Evolutionary conservation across 2,888 invertebrate genomes (phyloP).

Genomic region (Cataglyphis altisquamis): DNA sequence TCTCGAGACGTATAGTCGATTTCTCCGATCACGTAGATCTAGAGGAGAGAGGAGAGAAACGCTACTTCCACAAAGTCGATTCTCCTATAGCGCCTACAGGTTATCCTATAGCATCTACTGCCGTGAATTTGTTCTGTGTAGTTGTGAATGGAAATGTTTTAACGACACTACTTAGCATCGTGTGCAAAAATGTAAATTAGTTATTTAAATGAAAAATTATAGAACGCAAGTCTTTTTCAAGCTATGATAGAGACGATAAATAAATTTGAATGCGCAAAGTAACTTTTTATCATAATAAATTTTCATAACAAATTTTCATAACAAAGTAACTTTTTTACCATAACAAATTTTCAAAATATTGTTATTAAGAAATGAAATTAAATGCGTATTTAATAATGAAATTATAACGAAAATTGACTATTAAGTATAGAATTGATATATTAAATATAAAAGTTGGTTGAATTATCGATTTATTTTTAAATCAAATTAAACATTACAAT

Average conservation of each 20-base stretch:
- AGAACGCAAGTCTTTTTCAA: neutral
- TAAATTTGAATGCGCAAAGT: slow-evolving; percentile 24
- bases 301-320: neutral
- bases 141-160: slow-evolving; percentile 53
- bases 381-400: neutral
- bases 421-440: no score
- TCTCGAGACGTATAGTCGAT: slow-evolving; percentile 69
- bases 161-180: neutral
- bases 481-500: neutral
- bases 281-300: neutral
- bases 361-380: neutral
- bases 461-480: slow-evolving; percentile 15
- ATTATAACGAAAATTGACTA: neutral
- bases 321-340: slow-evolving; percentile 6
- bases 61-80: slow-evolving; percentile 57
- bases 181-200: slow-evolving; percentile 25
- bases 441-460: neutral
- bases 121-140: slow-evolving; percentile 33
- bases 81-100: slow-evolving; percentile 43
- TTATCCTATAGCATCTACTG: neutral
- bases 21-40: slow-evolving; percentile 74
- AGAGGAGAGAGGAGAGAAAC: slow-evolving; percentile 15
- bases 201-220: slow-evolving; percentile 25
- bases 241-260: neutral
- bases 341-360: slow-evolving; percentile 12